Base-by-base conservation (phyloP, 2,888 invertebrate species). In the Drosophila atripex region DNA sequence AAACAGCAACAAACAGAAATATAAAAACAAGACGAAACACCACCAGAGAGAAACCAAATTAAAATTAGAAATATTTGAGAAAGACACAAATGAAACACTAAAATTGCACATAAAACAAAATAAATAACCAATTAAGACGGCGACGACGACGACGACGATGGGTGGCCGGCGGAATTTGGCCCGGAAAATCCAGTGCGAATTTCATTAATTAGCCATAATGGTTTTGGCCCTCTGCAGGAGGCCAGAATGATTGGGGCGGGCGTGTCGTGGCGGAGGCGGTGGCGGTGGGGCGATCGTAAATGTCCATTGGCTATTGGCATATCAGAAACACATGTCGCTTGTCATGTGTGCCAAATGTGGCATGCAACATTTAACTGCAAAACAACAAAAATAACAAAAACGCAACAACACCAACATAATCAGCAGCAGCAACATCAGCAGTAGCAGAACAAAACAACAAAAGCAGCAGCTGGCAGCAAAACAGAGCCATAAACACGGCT, bases 291-390 rank as follows among this genome's bases (percentile, higher is more conserved):
- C 2, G 28, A 35, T 9, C 35, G 43, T 39, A 68, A 56, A 43
- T 45, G 41, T 56, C 55, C 55, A 73, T 73, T 46, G 47, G 54
- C 74, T 66, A 79, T 82, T 84, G 85, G 75, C 80, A 75, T 79
- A 71, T 87, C 82, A 59, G 38, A 66, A 79, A 63, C 84, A 88
- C 86, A 86, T 86, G 88, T 80, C 72, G 72, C 73, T 56, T 76
- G 75, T 76, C 73, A 73, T 71, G 66, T 73, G 77, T 75, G 88
- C 63, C 82, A 86, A 85, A 88, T 85, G 84, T 88, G 72, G 77
- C 86, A 84, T 84, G 87, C 87, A 88, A 86, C 84, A 84, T 84
- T 84, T 80, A 84, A 85, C 88, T 86, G 84, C 86, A 76, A 63
- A 73, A 58, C 63, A 53, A 23, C 70, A 68, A 46, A 43, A 43